Conservation (phyloP, 1,140 invertebrate genomes). For the Brachionus koreanus region DNA sequence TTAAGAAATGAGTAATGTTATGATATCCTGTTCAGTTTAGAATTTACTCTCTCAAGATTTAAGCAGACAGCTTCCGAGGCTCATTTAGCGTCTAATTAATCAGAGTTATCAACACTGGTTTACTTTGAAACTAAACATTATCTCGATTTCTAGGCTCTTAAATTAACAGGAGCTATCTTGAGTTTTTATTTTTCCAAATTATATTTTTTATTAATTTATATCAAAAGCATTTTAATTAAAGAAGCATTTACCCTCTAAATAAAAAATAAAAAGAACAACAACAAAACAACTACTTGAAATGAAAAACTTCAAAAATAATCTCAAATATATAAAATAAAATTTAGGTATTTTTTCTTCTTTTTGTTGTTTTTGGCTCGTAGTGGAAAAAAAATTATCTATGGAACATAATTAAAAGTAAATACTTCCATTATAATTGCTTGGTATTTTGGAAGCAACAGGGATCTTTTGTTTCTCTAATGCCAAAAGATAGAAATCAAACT, state of each 20-base stretch:
- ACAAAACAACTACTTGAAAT: slow-evolving; percentile 15
- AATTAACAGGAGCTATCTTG: neutral
- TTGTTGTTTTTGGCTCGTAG: neutral
- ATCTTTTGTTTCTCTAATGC: neutral
- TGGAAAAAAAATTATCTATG: neutral
- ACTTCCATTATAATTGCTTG: slow-evolving; percentile 17
- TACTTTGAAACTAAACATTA: neutral
- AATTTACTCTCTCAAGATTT: neutral
- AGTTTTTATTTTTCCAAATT: neutral
- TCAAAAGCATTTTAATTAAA: slow-evolving; percentile 9
- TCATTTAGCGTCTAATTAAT: neutral
- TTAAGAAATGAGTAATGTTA: neutral
- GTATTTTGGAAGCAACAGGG: neutral
- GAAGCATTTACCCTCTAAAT: neutral
- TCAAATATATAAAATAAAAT: slow-evolving; percentile 11
- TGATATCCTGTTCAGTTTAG: neutral
- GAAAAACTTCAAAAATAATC: slow-evolving; percentile 26
- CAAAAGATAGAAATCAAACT: neutral
- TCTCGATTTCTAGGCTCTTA: neutral
- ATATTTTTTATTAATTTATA: neutral
- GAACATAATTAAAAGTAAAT: neutral
- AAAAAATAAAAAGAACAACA: neutral
- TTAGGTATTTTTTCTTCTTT: neutral
- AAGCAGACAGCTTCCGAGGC: neutral
- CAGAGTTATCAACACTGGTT: neutral